Base-by-base conservation (phyloP, 2,797 vertebrate genomes). In the Tinamus major region DNA sequence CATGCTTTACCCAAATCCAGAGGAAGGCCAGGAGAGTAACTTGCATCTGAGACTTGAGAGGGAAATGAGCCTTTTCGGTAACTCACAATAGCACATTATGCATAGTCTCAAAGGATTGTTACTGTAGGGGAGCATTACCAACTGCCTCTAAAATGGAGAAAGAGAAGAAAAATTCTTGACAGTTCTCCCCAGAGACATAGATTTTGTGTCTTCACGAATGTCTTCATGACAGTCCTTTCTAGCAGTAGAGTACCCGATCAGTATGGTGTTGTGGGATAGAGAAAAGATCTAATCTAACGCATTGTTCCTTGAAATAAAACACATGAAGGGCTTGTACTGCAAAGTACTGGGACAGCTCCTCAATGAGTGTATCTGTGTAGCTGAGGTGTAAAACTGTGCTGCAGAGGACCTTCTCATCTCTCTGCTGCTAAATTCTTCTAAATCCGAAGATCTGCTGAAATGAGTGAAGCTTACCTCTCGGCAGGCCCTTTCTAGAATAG, bases 341-440 rank as follows among this genome's bases (percentile, higher is more conserved):
- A 46, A 20, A 26, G 29, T 79, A 29, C 33, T 49, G 56, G 51
- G 35, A 51, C 55, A 65, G 23, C 31, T 76, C 13, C 58, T 79
- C 16, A 13, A 12, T 5, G 21, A 49, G 31, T 5, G 14, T n/a
- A 6, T 31, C 21, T 0, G 0, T 24, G 61, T 27, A 15, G 16
- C 9, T 51, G 39, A 48, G 48, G 20, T 56, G 35, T 13, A 23
- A 44, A 4, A 24, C 24, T 0, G 62, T 0, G 62, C 24, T 88
- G 27, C 41, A 41, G 62, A 78, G 41, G 7, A 65, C 80, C 72
- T 58, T 18, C 27, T 79, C 24, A 6, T 68, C n/a, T 87, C 41
- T 63, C 48, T 11, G 46, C 5, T 48, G 9, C 18, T 68, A 53
- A 70, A 71, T 64, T 37, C 5, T 51, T 24, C 14, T 46, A 41